A percentile compares a stretch with the other conserved stretches of the same genome.
Conservation (phyloP, 2,797 vertebrate genomes). For the Sebastiscus albofasciatus region DNA sequence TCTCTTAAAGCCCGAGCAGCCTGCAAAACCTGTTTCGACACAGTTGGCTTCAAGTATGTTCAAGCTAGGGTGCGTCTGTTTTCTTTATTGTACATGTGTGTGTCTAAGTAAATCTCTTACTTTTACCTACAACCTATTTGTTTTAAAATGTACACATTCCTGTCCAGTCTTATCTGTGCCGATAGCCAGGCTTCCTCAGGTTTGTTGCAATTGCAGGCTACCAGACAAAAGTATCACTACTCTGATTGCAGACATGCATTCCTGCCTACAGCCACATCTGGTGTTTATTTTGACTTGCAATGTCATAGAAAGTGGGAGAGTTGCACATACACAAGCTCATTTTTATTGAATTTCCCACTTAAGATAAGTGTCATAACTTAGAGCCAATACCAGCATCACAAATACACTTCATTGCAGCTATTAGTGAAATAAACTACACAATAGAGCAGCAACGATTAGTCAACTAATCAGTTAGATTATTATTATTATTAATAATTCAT, state of each 20-base stretch:
- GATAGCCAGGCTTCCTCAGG: neutral
- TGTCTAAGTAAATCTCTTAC: neutral
- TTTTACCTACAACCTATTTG: neutral
- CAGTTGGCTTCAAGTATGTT: neutral
- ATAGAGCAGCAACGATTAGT: too few relatives aligned
- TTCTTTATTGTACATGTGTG: too few relatives aligned
- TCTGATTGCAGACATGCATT: neutral
- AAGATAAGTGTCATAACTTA: neutral
- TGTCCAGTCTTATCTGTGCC: neutral
- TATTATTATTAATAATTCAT: too few relatives aligned
- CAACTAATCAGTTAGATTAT: too few relatives aligned
- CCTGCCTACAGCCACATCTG: neutral
- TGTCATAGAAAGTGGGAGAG: neutral
- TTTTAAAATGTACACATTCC: neutral
- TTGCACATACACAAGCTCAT: neutral
- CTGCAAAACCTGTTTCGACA: slow-evolving; percentile 35
- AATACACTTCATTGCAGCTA: neutral
- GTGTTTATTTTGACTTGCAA: neutral
- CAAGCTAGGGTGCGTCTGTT: neutral
- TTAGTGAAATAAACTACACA: neutral
- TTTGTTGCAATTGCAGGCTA: neutral
- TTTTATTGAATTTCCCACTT: neutral
- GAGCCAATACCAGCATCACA: neutral
- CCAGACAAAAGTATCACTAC: neutral
- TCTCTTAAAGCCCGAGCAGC: neutral